phyloP scores from a whole-genome alignment of 30 jellyfish, hydroid and myxozoan species.

The Phacellophora camtschatica region DNA sequence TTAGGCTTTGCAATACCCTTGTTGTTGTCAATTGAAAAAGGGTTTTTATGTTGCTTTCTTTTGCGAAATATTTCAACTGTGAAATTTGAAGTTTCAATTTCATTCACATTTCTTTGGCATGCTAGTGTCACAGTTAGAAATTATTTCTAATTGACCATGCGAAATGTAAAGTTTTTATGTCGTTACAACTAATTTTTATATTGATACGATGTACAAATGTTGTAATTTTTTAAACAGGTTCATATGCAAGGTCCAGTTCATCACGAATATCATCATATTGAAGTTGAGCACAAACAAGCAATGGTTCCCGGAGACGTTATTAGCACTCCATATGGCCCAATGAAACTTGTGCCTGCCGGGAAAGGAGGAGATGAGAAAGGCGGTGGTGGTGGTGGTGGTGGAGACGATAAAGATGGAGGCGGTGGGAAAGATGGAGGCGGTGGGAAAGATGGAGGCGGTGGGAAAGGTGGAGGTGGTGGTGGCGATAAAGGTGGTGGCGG shows the following conservation, averaged over 20 bases:
- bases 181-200: no score
- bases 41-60: no score
- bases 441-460: slow-evolving; percentile 58
- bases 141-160: no score
- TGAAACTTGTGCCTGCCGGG: slow-evolving; percentile 95
- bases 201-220: no score
- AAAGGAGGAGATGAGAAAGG: slow-evolving; percentile 78
- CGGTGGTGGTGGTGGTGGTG: slow-evolving; percentile 83
- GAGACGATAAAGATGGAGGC: slow-evolving; percentile 64
- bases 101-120: no score
- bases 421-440: slow-evolving; percentile 75
- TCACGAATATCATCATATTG: slow-evolving; percentile 83
- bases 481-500: slow-evolving; percentile 70
- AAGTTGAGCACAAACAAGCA: slow-evolving; percentile 72
- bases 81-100: no score
- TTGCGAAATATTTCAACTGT: no score
- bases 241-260: slow-evolving; percentile 90
- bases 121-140: no score
- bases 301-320: slow-evolving; percentile 86
- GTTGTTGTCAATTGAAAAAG: no score
- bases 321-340: slow-evolving; percentile 93
- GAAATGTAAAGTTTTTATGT: no score
- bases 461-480: slow-evolving; percentile 59
- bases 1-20: no score
- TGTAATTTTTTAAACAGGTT: no score